Base-by-base conservation (phyloP, 1,140 invertebrate species). In the Anadara kagoshimensis region DNA sequence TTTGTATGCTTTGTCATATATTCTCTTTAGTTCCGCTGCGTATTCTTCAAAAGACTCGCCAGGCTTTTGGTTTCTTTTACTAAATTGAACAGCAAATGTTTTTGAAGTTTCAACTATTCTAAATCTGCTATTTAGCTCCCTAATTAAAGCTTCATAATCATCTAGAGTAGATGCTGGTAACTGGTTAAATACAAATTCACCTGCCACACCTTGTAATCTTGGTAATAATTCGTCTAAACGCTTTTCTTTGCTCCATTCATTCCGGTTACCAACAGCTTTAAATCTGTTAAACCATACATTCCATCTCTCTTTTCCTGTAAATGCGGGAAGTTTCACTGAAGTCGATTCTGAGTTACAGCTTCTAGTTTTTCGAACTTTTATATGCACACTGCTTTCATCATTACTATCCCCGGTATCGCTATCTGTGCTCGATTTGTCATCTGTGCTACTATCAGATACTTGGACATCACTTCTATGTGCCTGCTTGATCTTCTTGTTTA, bases 141-240 rank as follows among this genome's bases (percentile, higher is more conserved):
- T 72, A 11, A 69, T 56, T 16, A 76, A 26, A 20, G 53, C 49
- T 47, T 44, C 68, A 18, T 73, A 69, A 36, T 51, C 62, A 14
- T n/a, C 64, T 20, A 67, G 49, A 20, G 43, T n/a, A 4, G 24
- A 16, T 11, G 36, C 44, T 3, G 56, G 7, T 26, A 70, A 29
- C 36, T 72, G 67, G 11, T 59, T 68, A 67, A 63, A 74, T 26
- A 65, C 71, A 47, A 69, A 74, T n/a, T 78, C 66, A 1, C 66
- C 71, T 26, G 61, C 71, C 47, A 49, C 53, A 16, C 71, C 61
- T 45, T 70, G 72, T 41, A 75, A 36, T 63, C 64, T 72, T 12
- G 56, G 72, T 14, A 74, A 58, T 16, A 78, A 14, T 51, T 78
- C 62, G 68, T 74, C 68, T 14, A 70, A 41, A 54, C 57, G 59